Evolutionary conservation across 2,113 vertebrate species (phyloP).

Genomic region (Gasterosteus nipponicus): DNA sequence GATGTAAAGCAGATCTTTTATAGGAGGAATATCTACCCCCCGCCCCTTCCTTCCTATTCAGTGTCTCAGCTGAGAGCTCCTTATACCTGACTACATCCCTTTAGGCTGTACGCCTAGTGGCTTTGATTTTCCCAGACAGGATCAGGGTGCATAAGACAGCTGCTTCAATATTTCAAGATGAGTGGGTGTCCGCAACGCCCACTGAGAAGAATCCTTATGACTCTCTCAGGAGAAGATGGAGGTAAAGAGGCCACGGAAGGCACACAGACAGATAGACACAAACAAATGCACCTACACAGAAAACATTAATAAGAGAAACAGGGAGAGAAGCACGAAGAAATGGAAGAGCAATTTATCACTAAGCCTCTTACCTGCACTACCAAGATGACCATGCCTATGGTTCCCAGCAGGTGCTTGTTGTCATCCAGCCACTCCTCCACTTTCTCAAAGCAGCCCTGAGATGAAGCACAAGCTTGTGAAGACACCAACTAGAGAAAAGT

Average conservation of each 20-base stretch:
- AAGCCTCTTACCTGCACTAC: conserved; percentile 89
- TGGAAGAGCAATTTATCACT: conserved; percentile 18
- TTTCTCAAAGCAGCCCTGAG: conserved; percentile 94
- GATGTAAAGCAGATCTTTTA: conserved; percentile 18
- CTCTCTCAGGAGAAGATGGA: conserved; percentile 16
- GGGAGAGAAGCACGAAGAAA: background rate
- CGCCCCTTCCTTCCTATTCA: conserved; percentile 21
- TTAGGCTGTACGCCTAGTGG: conserved; percentile 42
- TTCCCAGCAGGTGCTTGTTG: conserved; percentile 93
- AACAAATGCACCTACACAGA: conserved; percentile 14
- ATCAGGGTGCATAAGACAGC: conserved; percentile 38
- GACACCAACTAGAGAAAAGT: background rate
- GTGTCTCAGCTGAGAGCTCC: conserved; percentile 28
- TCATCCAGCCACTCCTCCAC: conserved; percentile 94
- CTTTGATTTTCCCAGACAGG: conserved; percentile 64
- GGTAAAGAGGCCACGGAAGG: conserved; percentile 33
- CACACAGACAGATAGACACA: conserved; percentile 26
- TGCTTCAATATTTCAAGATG: conserved; percentile 49
- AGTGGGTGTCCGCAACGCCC: conserved; percentile 49
- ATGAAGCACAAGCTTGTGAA: conserved; percentile 35
- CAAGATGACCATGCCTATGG: conserved; percentile 91
- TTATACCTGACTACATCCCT: conserved; percentile 24
- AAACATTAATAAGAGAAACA: background rate
- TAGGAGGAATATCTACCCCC: conserved; percentile 25
- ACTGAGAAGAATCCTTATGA: conserved; percentile 32